Conservation (phyloP, 1,140 invertebrate genomes). For the Harpegnathos saltator region DNA sequence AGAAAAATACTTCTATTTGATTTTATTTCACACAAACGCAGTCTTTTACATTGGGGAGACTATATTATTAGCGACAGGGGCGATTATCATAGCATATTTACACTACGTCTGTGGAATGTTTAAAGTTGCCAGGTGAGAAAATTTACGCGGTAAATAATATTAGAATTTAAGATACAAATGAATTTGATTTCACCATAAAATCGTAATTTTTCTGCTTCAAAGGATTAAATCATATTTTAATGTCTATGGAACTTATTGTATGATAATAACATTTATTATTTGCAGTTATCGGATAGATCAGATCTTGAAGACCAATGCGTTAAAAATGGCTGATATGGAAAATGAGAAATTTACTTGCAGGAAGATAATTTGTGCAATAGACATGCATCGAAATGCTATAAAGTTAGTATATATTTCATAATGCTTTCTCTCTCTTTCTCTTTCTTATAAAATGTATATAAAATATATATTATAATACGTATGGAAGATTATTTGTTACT, state of each 20-base stretch:
- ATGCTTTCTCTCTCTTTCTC: no score
- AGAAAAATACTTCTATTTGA: constrained; percentile 13
- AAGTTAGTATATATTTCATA: neutral
- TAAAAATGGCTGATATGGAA: neutral
- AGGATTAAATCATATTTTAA: no score
- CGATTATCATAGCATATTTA: neutral
- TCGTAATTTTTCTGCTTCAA: no score
- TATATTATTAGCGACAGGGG: neutral
- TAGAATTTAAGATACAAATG: no score
- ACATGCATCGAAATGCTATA: constrained; percentile 19
- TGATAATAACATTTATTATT: neutral
- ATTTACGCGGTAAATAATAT: no score
- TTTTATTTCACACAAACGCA: neutral
- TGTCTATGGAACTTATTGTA: no score
- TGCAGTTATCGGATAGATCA: neutral
- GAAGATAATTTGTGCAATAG: neutral
- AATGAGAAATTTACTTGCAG: neutral
- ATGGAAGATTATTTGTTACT: no score
- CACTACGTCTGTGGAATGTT: constrained; percentile 14
- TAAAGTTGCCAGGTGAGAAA: constrained; percentile 8
- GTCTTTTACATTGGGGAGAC: neutral
- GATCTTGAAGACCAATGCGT: neutral
- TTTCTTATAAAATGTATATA: neutral
- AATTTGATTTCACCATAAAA: no score
- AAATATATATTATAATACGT: no score